Conservation (phyloP, 2,113 vertebrate genomes). For the Rafetus swinhoei region DNA sequence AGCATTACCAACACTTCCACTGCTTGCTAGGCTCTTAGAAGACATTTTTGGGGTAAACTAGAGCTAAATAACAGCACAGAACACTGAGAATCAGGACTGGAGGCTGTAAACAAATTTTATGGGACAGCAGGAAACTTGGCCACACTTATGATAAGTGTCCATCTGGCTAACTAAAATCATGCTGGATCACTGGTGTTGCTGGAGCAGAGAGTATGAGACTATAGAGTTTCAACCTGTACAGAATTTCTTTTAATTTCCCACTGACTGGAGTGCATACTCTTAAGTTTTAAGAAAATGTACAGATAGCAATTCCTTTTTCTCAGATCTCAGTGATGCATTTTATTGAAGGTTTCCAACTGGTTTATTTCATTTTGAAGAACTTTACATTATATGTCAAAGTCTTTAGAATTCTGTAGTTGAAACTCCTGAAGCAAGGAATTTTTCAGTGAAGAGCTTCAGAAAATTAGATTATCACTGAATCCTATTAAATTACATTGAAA, state of each 20-base stretch:
- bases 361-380: not conserved
- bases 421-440: not conserved
- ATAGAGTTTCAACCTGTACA: too few species aligned
- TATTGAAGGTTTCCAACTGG: not conserved
- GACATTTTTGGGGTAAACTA: too few species aligned
- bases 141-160: too few species aligned
- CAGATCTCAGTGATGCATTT: not conserved
- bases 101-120: too few species aligned
- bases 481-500: not conserved
- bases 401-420: slow-evolving; percentile 5
- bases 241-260: not conserved
- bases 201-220: too few species aligned
- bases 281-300: not conserved
- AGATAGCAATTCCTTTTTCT: not conserved
- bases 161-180: too few species aligned
- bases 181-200: too few species aligned
- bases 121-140: too few species aligned
- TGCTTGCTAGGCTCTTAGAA: too few species aligned
- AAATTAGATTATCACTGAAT: not conserved
- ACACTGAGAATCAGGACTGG: too few species aligned
- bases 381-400: slow-evolving; percentile 5
- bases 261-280: not conserved
- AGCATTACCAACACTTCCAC: too few species aligned
- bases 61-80: too few species aligned
- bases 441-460: not conserved